phyloP scores from a whole-genome alignment of 2,113 vertebrate species.

The Chlamydotis undulata region DNA sequence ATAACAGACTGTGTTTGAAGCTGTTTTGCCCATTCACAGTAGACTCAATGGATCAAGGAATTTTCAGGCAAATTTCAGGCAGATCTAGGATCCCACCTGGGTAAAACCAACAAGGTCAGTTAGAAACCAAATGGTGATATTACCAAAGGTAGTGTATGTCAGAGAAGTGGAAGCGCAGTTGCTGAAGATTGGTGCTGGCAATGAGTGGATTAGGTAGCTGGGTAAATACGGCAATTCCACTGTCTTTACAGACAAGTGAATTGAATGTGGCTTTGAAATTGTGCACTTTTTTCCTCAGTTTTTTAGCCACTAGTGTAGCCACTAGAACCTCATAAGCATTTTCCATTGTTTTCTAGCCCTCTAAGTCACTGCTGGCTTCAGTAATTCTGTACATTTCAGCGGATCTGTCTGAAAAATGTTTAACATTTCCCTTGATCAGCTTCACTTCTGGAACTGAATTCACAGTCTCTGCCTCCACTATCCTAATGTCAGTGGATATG shows the following conservation, averaged over 20 bases:
- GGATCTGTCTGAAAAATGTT: not conserved
- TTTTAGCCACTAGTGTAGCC: not conserved
- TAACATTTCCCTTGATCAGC: not conserved
- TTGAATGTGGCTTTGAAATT: not conserved
- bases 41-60: not conserved
- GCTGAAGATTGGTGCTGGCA: not conserved
- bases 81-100: not conserved
- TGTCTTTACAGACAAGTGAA: not conserved
- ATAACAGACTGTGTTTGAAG: not conserved
- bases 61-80: not conserved
- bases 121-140: fast-evolving
- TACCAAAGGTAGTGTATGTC: not conserved
- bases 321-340: not conserved
- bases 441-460: not conserved
- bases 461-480: not conserved
- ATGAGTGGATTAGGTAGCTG: not conserved
- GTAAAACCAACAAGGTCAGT: not conserved
- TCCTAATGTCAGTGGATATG: not conserved
- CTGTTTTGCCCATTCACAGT: not conserved
- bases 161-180: not conserved
- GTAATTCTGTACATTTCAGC: not conserved
- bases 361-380: not conserved
- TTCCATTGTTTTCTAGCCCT: not conserved
- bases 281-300: not conserved
- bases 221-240: not conserved